A percentile compares a stretch with the other conserved stretches of the same genome.
phyloP scores from a whole-genome alignment of 2,797 vertebrate genomes.

The Trematomus bernacchii region DNA sequence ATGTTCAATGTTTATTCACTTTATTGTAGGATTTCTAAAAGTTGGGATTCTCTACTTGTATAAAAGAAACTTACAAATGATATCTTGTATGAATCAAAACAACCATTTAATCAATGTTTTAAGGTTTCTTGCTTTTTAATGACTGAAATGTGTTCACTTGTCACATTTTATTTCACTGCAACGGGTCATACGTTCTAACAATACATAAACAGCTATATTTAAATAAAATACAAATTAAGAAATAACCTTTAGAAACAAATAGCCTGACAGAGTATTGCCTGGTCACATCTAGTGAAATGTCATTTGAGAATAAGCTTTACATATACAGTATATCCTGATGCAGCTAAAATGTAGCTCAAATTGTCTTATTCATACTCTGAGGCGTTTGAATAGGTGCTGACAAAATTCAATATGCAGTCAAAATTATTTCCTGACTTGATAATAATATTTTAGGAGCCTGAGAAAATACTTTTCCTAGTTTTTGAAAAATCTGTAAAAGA shows the following conservation, averaged over 20 bases:
- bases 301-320: background rate
- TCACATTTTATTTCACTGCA: background rate
- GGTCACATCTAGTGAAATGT: constrained; percentile 4
- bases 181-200: constrained; percentile 4
- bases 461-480: background rate
- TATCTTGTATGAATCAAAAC: background rate
- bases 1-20: background rate
- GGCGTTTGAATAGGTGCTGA: background rate
- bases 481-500: background rate
- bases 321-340: background rate
- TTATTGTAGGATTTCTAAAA: background rate
- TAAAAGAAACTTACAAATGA: background rate
- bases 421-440: background rate
- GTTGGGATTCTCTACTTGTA: background rate
- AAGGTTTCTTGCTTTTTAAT: background rate
- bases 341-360: background rate
- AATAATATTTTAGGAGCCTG: background rate
- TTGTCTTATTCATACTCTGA: too few species aligned
- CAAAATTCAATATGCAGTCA: background rate
- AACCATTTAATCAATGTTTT: background rate
- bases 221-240: background rate
- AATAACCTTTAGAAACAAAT: background rate
- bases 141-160: background rate
- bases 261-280: constrained; percentile 11
- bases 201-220: background rate